Evolutionary conservation across 2,797 vertebrate species (phyloP), one percentile per base, ranked within the genome.

Genomic region (Paratrypauchen microcephalus): DNA sequence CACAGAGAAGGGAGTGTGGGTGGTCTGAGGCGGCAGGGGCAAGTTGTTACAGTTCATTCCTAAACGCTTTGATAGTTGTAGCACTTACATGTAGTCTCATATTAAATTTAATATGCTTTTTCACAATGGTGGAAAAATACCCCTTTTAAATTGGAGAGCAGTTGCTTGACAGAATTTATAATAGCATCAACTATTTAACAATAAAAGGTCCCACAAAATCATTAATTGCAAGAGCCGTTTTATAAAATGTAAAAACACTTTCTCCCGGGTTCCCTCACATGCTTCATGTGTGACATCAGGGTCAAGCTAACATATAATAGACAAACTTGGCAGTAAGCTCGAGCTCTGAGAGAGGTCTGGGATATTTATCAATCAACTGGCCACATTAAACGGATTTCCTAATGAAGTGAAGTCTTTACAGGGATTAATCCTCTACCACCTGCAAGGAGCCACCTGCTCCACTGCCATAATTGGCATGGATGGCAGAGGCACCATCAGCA

Each of bases 341-440:
- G 83, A 86, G 86, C 84, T 90, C 87, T 77, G 82, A 88, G 88
- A 89, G 90, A 91, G 89, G 90, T 91, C 92, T 85, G 90, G 92
- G 90, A 91, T 90, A 93, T 94, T 93, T 93, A 94, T 93, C 93
- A 94, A 94, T 94, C 91, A 91, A 92, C 88, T 84, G 91, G 93
- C 92, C 89, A 93, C 94, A 94, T 94, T 94, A 93, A 94, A 94
- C 91, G 87, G 93, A 94, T 93, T 94, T 91, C 92, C 93, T 94
- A 94, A 95, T 94, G 93, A 94, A 94, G 93, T 92, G 92, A 91
- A 91, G 91, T 94, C 93, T 95, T 94, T 91, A 94, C 91, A 92
- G 92, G 92, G 93, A 95, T 94, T 94, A 95, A 92, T 91, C 88
- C 90, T 89, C 90, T 86, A 88, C 93, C 93, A 92, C 94, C 94